Evolutionary conservation across 2,888 invertebrate genomes (phyloP).

Genomic region (Nomada fucata): DNA sequence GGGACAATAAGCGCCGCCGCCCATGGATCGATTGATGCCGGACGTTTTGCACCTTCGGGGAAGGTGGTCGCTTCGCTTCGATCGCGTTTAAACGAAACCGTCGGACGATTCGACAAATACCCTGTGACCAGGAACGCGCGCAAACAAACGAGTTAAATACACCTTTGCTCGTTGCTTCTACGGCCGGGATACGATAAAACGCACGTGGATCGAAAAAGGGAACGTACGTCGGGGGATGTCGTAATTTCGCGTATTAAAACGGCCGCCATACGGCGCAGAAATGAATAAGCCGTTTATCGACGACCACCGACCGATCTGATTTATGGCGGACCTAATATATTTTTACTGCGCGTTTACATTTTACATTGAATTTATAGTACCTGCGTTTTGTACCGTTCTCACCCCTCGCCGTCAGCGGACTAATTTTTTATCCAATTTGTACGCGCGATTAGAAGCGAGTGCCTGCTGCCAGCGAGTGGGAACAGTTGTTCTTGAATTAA

Average conservation of each 20-base stretch:
- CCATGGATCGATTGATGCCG: constrained; percentile 67
- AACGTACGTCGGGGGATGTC: not conserved
- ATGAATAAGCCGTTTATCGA: constrained; percentile 24
- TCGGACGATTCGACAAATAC: constrained; percentile 61
- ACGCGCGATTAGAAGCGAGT: not conserved
- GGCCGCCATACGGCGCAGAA: not conserved
- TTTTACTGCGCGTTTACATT: not conserved
- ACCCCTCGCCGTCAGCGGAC: too few species aligned
- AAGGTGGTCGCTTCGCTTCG: constrained; percentile 38
- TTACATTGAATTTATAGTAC: not conserved
- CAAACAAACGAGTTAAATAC: constrained; percentile 64
- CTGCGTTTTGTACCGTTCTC: too few species aligned
- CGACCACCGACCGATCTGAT: constrained; percentile 7
- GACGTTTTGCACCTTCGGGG: constrained; percentile 56
- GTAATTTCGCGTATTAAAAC: constrained; percentile 29
- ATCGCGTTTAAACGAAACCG: constrained; percentile 66
- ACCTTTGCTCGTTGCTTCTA: constrained; percentile 10
- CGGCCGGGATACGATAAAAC: constrained; percentile 9
- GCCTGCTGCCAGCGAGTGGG: not conserved
- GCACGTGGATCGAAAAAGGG: not conserved
- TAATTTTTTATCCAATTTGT: too few species aligned
- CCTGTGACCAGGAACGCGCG: constrained; percentile 40
- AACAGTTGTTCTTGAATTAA: not conserved
- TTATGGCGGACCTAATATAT: constrained; percentile 21
- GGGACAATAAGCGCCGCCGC: constrained; percentile 38